phyloP scores from a whole-genome alignment of 2,113 vertebrate species.

The Chloroceryle aenea region DNA sequence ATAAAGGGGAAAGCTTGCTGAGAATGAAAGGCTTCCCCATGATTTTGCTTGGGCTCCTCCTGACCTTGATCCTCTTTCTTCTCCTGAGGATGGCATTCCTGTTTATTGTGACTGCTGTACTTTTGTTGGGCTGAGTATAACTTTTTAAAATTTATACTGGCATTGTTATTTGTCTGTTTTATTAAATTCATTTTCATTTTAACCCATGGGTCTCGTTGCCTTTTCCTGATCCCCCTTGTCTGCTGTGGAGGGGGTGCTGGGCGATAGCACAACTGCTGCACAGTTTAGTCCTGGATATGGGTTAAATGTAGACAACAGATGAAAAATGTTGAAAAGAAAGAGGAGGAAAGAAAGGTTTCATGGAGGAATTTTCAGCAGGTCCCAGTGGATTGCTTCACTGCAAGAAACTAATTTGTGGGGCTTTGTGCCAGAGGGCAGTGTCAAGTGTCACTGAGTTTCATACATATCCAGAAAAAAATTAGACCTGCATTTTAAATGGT shows the following conservation, averaged over 20 bases:
- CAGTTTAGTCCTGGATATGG: not conserved
- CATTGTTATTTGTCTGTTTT: not conserved
- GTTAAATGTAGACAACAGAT: not conserved
- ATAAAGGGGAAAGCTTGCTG: too few relatives aligned
- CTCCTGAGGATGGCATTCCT: not conserved
- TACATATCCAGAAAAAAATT: not conserved
- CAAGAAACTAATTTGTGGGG: not conserved
- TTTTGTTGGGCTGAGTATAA: not conserved
- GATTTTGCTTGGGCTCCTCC: not conserved
- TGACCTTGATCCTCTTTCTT: not conserved
- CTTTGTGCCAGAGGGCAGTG: not conserved
- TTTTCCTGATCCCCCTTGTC: not conserved
- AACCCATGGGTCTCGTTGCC: not conserved
- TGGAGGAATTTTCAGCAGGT: not conserved
- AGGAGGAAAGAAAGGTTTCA: not conserved
- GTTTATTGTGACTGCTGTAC: not conserved
- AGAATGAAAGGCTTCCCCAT: too few relatives aligned
- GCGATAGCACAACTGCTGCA: not conserved
- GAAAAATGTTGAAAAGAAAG: not conserved
- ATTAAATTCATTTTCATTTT: not conserved
- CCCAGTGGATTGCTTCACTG: not conserved
- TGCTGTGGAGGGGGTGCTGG: not conserved
- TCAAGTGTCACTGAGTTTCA: not conserved
- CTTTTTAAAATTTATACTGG: not conserved
- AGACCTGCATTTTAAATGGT: not conserved